Evolutionary conservation across 2,797 vertebrate genomes (phyloP), one percentile per base, ranked within the genome.

Genomic region (Anguilla pacifica): DNA sequence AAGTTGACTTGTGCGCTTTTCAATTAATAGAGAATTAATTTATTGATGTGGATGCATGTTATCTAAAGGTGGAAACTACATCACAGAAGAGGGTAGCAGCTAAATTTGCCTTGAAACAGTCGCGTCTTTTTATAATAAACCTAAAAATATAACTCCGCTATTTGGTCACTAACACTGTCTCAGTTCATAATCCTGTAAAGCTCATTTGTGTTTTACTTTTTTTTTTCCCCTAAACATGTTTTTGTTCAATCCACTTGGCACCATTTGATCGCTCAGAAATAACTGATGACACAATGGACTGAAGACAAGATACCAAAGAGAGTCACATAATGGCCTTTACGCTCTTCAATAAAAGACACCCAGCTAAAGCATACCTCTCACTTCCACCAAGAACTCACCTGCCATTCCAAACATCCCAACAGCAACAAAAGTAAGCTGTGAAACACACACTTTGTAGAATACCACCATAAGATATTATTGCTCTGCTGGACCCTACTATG

Each of bases 341-440:
- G 67, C 39, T 67, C 35, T 46, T 67, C 59, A 85, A 85, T 51
- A 59, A 46, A 86, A 83, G 57, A 57, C 13, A 59, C 72, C 85
- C 49, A 86, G 64, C 96, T 95, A 95, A 96, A 94, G 95, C 96
- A 96, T 95, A 96, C 95, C 95, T 96, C 95, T 96, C 95, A 92
- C 92, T 95, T 95, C 79, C 35, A 86, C 94, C 89, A 95, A 94
- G 17, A 59, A 46, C 84, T 61, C 35, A 49, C 46, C 39, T 35
- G 39, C 55, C 53, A 61, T 61, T 72, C 87, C 87, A 85, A 84
- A 51, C 46, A 82, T 82, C 79, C 43, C 79, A 82, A 82, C 79
- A 82, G 79, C 79, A 82, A 79, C 64, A 88, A 61, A 43, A 88
- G 64, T 79, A 85, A 85, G 28, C 84, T 17, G 59, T 84, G 53